Evolutionary conservation across 2,113 vertebrate genomes (phyloP), one percentile per base, ranked within the genome.

Genomic region (Psophia crepitans): DNA sequence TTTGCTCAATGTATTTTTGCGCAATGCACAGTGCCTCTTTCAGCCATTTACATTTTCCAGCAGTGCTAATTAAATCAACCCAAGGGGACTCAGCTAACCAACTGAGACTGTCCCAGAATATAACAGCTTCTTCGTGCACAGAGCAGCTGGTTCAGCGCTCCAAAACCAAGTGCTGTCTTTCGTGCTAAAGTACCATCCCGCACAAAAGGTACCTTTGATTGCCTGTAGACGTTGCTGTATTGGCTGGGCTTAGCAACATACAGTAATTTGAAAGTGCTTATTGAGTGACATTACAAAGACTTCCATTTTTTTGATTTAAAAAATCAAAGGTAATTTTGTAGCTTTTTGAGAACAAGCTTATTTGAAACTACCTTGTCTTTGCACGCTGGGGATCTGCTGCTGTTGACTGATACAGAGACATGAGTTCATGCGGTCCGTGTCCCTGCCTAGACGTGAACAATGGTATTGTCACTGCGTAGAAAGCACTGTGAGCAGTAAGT

Each of bases 1-100:
- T 97, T 93, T 94, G 39, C 56, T 90, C 85, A 89, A 44, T 81
- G 83, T 80, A 54, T 64, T 94, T 97, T 65, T 96, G 54, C 33
- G 73, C 73, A 92, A 65, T 79, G 21, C 46, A 66, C 84, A n/a
- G 82, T 51, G 60, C 94, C 90, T 90, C 48, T 93, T 89, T 94
- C 51, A 14, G 54, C 96, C 77, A 90, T 96, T 85, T 97, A 58
- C 33, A 44, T 97, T 97, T 97, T 84, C 69, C 87, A 73, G 77
- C 63, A 93, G 61, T 81, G 79, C 64, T 97, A 93, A 96, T 97
- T 97, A 91, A 73, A 93, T 94, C 89, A 97, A 46, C 53, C 83
- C 28, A 6, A 95, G 94, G 84, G 28, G 80, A 74, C 71, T 90
- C 56, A 61, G n/a, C 64, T 85, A 91, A 88, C 84, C 89, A 46